Conservation (phyloP, 2,888 invertebrate species). For the Orthosia incerta region DNA sequence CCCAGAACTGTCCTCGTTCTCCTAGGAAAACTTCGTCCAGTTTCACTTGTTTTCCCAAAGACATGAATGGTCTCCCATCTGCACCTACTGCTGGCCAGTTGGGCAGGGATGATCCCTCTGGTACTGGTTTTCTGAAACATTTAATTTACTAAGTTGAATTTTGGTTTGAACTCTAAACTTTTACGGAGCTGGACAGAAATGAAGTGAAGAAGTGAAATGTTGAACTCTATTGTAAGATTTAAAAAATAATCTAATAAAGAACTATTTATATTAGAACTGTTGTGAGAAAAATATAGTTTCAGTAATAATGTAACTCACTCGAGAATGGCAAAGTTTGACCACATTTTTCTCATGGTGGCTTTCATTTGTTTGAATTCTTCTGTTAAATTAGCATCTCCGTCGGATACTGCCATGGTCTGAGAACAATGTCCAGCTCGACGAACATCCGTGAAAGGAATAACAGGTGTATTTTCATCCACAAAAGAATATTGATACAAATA, state of each 20-base stretch:
- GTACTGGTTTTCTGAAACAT: slow-evolving; percentile 71
- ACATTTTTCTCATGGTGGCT: slow-evolving; percentile 60
- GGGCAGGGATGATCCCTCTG: slow-evolving; percentile 63
- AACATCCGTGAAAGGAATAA: slow-evolving; percentile 66
- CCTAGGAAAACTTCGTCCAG: slow-evolving; percentile 63
- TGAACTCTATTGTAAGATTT: neutral
- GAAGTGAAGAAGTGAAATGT: no score
- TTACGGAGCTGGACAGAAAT: no score
- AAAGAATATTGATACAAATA: slow-evolving; percentile 76
- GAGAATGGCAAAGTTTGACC: slow-evolving; percentile 66
- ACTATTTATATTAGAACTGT: neutral
- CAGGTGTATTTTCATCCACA: slow-evolving; percentile 65
- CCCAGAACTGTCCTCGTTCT: slow-evolving; percentile 72
- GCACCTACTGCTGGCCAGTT: slow-evolving; percentile 69
- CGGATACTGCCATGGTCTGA: slow-evolving; percentile 65
- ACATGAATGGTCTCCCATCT: slow-evolving; percentile 71
- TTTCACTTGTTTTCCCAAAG: slow-evolving; percentile 66
- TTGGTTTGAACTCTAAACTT: neutral
- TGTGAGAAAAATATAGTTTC: neutral
- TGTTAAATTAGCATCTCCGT: slow-evolving; percentile 46
- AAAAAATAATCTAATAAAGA: neutral
- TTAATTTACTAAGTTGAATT: neutral
- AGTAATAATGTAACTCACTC: slow-evolving; percentile 60
- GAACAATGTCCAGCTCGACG: slow-evolving; percentile 72
- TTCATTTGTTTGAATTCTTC: slow-evolving; percentile 62